These are phyloP conservation scores for Grapholita molesta DNA, from an alignment of 1,140 invertebrate genomes.

Conservation along the genomic window DNA sequence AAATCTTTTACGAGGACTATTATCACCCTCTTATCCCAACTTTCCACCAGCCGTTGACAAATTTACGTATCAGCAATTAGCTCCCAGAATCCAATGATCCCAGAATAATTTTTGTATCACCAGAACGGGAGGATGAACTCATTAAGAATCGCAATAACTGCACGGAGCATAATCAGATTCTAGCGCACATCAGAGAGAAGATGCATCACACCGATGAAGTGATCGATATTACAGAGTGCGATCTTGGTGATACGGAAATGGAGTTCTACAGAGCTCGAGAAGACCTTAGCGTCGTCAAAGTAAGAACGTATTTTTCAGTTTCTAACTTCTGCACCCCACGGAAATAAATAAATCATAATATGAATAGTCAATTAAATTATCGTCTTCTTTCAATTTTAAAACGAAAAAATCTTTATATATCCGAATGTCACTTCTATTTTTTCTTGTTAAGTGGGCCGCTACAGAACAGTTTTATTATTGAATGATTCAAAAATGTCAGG, in stretches of 20 bases:
- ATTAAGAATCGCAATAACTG: conserved; percentile 64
- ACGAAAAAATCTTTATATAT: too few species aligned
- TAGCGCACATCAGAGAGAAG: conserved; percentile 72
- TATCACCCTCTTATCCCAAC: not conserved
- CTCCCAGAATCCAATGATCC: not conserved
- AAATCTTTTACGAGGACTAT: not conserved
- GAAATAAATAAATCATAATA: too few species aligned
- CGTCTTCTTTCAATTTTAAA: too few species aligned
- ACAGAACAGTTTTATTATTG: too few species aligned
- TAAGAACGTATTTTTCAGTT: conserved; percentile 13
- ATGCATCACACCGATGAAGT: conserved; percentile 71
- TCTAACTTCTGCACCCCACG: too few species aligned
- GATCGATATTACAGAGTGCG: conserved; percentile 64
- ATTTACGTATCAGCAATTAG: not conserved
- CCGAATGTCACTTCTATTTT: too few species aligned
- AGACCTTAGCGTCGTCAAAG: conserved; percentile 56
- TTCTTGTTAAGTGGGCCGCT: too few species aligned
- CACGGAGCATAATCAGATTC: conserved; percentile 67
- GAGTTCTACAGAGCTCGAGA: conserved; percentile 57
- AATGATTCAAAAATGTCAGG: too few species aligned
- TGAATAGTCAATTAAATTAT: too few species aligned
- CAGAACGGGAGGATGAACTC: conserved; percentile 68
- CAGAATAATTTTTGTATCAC: conserved; percentile 18
- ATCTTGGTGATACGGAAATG: conserved; percentile 63
- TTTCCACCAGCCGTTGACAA: not conserved